phyloP scores from a whole-genome alignment of 2,797 vertebrate species.

The Sebastes miniatus region DNA sequence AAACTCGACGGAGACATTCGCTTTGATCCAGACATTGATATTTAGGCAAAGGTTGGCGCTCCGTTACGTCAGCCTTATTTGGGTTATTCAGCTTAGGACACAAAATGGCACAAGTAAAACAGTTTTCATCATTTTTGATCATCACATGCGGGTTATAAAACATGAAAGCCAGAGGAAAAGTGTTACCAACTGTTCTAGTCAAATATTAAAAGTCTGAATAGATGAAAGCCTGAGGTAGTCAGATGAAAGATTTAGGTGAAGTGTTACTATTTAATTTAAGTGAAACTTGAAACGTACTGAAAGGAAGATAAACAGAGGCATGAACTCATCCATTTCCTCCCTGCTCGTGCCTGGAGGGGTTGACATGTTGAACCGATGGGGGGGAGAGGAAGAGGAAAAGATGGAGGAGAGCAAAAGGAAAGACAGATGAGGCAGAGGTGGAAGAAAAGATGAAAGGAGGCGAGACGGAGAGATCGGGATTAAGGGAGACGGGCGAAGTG shows the following conservation, averaged over 20 bases:
- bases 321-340: slow-evolving; percentile 55
- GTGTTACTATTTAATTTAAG: slow-evolving; percentile 64
- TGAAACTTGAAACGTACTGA: slow-evolving; percentile 46
- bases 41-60: slow-evolving; percentile 30
- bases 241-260: slow-evolving; percentile 65
- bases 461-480: slow-evolving; percentile 25
- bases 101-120: slow-evolving; percentile 41
- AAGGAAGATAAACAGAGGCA: slow-evolving; percentile 63
- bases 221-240: slow-evolving; percentile 57
- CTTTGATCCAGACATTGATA: slow-evolving; percentile 44
- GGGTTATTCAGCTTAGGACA: slow-evolving; percentile 31
- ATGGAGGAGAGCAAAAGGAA: slow-evolving; percentile 21
- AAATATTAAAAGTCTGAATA: slow-evolving; percentile 50
- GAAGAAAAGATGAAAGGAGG: slow-evolving; percentile 49
- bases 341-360: slow-evolving; percentile 35
- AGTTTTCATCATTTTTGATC: slow-evolving; percentile 56
- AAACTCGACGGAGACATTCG: background rate
- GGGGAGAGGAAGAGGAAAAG: background rate
- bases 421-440: slow-evolving; percentile 43
- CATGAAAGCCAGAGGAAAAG: slow-evolving; percentile 40
- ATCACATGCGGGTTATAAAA: slow-evolving; percentile 4
- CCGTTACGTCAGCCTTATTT: slow-evolving; percentile 50
- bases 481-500: slow-evolving; percentile 10
- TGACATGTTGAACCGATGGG: slow-evolving; percentile 35
- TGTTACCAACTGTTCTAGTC: slow-evolving; percentile 49